These are phyloP conservation scores for Chalcosyrphus nemorum DNA, from an alignment of 2,888 invertebrate species.

Conservation along the genomic window DNA sequence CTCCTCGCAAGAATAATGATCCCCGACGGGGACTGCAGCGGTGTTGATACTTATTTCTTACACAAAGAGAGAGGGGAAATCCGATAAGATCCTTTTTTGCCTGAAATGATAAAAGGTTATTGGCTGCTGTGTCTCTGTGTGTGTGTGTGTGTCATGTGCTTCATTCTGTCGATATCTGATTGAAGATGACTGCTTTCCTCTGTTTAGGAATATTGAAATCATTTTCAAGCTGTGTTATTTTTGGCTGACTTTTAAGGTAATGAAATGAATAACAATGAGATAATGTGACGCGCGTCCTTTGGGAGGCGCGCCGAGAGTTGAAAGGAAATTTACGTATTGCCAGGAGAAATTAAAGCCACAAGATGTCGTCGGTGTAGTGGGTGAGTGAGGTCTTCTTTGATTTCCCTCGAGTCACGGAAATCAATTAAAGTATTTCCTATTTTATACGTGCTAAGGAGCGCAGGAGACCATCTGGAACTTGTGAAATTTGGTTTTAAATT, in stretches of 20 bases:
- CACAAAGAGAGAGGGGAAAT: neutral
- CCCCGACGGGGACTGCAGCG: constrained; percentile 40
- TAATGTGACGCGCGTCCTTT: neutral
- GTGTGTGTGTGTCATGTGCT: constrained; percentile 41
- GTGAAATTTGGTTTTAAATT: neutral
- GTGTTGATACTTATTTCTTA: constrained; percentile 10
- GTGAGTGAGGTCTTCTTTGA: constrained; percentile 16
- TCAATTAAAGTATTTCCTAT: neutral
- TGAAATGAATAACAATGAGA: constrained; percentile 35
- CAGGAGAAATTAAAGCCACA: constrained; percentile 10
- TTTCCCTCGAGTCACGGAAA: constrained; percentile 17
- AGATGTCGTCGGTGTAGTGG: too few relatives aligned
- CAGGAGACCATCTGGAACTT: neutral
- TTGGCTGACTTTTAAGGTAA: constrained; percentile 32
- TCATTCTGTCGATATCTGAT: constrained; percentile 55
- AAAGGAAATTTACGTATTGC: neutral
- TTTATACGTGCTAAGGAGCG: neutral
- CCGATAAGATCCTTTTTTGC: neutral
- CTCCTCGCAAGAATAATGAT: constrained; percentile 65
- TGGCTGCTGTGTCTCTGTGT: constrained; percentile 5
- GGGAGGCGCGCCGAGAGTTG: neutral
- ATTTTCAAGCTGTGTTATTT: constrained; percentile 37
- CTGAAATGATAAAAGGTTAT: constrained; percentile 47
- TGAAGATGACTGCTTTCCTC: constrained; percentile 35
- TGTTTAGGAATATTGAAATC: constrained; percentile 35